Percentiles rank a stretch among this genome's conserved stretches.
Conservation (phyloP, 1,140 invertebrate genomes). For the Diorhabda elongata region DNA sequence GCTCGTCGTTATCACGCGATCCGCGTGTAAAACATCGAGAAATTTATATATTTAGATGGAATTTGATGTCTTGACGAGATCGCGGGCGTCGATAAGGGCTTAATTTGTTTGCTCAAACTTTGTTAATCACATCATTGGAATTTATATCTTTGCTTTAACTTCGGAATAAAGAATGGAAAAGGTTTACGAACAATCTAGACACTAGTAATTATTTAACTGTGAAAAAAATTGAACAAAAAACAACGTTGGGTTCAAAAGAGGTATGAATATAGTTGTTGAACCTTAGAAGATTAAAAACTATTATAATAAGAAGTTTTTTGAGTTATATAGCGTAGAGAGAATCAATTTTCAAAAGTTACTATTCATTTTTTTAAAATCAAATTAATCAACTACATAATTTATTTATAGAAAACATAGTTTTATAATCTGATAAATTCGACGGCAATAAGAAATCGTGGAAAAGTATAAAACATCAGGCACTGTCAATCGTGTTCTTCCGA, state of each 20-base stretch:
- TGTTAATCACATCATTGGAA: background rate
- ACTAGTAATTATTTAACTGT: background rate
- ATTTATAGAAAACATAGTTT: too few species aligned
- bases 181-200: background rate
- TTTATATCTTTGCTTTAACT: background rate
- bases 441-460: background rate
- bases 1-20: background rate
- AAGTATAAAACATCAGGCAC: slow-evolving; percentile 9
- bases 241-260: too few species aligned
- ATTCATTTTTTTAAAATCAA: too few species aligned
- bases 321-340: too few species aligned
- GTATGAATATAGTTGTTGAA: too few species aligned
- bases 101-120: slow-evolving; percentile 1
- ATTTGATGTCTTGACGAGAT: background rate
- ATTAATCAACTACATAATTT: too few species aligned
- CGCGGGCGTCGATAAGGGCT: slow-evolving; percentile 1
- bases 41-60: slow-evolving; percentile 3
- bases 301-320: too few species aligned
- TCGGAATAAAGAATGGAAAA: background rate
- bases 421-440: too few species aligned
- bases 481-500: slow-evolving; percentile 14
- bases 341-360: too few species aligned
- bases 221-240: background rate
- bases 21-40: slow-evolving; percentile 1
- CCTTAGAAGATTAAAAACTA: too few species aligned